These are phyloP conservation scores for Steatocranus sp. DNA, from an alignment of 2,797 vertebrate species.

Conservation along the genomic window DNA sequence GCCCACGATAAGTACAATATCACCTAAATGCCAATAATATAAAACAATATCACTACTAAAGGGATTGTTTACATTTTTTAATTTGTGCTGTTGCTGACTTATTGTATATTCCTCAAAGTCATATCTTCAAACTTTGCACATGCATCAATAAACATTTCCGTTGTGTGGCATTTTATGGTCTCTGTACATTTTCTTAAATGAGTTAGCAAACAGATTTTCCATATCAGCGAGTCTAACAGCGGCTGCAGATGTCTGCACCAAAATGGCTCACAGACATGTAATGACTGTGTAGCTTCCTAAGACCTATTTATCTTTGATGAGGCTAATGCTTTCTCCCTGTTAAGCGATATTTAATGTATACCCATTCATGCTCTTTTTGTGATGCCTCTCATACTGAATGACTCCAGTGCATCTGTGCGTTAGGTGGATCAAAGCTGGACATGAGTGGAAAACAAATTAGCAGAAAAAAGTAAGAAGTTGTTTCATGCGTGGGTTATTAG, in stretches of 20 bases:
- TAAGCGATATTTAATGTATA: slow-evolving; percentile 17
- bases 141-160: slow-evolving; percentile 59
- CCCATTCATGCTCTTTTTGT: slow-evolving; percentile 15
- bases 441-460: not conserved
- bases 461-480: not conserved
- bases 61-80: slow-evolving; percentile 42
- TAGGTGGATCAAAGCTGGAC: not conserved
- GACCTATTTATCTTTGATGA: slow-evolving; percentile 50
- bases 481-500: not conserved
- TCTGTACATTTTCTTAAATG: slow-evolving; percentile 34
- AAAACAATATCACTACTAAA: not conserved
- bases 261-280: slow-evolving; percentile 24
- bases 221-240: not conserved
- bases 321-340: slow-evolving; percentile 31
- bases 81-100: slow-evolving; percentile 21
- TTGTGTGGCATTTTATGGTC: slow-evolving; percentile 34
- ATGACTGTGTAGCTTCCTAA: slow-evolving; percentile 21
- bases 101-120: slow-evolving; percentile 14
- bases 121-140: slow-evolving; percentile 34
- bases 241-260: slow-evolving; percentile 2
- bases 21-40: not conserved
- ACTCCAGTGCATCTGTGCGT: slow-evolving; percentile 27
- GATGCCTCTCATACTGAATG: not conserved
- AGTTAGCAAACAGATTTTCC: slow-evolving; percentile 30
- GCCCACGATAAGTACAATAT: not conserved